A percentile compares a stretch with the other conserved stretches of the same genome.
Conservation (phyloP, 1,140 invertebrate genomes). For the Heliconius hewitsoni region DNA sequence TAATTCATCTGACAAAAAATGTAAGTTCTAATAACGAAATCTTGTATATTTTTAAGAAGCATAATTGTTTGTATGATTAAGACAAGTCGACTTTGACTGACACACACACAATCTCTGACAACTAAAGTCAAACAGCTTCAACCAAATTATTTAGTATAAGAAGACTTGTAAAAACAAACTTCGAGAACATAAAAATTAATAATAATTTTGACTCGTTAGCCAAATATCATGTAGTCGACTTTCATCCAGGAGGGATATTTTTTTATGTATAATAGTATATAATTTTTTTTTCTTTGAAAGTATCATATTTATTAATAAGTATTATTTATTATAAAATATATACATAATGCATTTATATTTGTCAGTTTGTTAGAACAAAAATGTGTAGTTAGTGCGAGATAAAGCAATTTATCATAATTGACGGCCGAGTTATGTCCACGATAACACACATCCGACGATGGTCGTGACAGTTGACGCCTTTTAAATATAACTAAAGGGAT, state of each 20-base stretch:
- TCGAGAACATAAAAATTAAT: background rate
- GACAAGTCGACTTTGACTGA: slow-evolving; percentile 6
- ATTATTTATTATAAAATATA: too few species aligned
- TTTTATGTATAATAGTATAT: too few species aligned
- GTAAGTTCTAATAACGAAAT: background rate
- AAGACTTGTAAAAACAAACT: slow-evolving; percentile 6
- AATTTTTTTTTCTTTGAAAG: too few species aligned
- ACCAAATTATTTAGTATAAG: background rate
- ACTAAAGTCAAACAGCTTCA: background rate
- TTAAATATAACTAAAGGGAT: slow-evolving; percentile 15
- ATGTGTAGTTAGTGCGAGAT: slow-evolving; percentile 18
- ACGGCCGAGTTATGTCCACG: slow-evolving; percentile 26
- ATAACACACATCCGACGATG: slow-evolving; percentile 25
- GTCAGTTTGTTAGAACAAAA: slow-evolving; percentile 13
- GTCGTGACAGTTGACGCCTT: background rate
- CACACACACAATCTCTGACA: slow-evolving; percentile 1
- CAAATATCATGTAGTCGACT: background rate
- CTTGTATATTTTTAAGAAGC: background rate
- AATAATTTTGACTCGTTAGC: background rate
- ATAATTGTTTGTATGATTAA: background rate
- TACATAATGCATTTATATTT: background rate
- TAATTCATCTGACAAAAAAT: background rate
- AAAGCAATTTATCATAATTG: slow-evolving; percentile 36
- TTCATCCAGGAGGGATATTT: background rate
- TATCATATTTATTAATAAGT: too few species aligned